Evolutionary conservation across 2,113 vertebrate species (phyloP).

Genomic region (Actenoides hombroni): DNA sequence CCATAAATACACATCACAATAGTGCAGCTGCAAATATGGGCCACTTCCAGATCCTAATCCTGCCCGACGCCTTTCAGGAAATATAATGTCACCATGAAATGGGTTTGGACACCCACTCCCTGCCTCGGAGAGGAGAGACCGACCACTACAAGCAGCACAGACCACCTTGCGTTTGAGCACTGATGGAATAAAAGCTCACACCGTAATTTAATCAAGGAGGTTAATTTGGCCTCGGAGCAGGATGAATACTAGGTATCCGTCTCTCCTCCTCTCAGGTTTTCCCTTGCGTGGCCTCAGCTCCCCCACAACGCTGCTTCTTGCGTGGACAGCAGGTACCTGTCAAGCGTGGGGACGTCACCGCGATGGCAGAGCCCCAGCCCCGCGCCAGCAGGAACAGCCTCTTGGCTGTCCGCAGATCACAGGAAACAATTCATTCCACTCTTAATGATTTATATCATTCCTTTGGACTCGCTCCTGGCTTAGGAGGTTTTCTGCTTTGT

Average conservation of each 20-base stretch:
- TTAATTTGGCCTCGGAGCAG: not conserved
- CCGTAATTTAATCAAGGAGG: not conserved
- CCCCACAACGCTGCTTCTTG: accelerated
- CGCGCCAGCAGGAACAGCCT: not conserved
- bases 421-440: slow-evolving; percentile 30
- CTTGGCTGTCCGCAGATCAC: not conserved
- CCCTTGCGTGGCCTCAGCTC: not conserved
- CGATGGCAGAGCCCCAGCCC: not conserved
- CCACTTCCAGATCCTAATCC: not conserved
- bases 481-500: not conserved
- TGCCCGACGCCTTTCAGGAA: not conserved
- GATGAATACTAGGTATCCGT: not conserved
- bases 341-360: not conserved
- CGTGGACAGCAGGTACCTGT: not conserved
- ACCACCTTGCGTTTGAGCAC: accelerated
- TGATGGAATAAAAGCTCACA: not conserved
- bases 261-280: not conserved
- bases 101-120: not conserved
- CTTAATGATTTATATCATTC: slow-evolving; percentile 21
- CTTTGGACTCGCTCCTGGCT: not conserved
- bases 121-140: not conserved
- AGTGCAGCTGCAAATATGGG: not conserved
- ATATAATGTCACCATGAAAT: accelerated
- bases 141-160: not conserved
- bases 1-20: not conserved